These are phyloP conservation scores for Peromyscus californicus DNA, from an alignment of 2,113 vertebrate genomes.

Conservation along the genomic window DNA sequence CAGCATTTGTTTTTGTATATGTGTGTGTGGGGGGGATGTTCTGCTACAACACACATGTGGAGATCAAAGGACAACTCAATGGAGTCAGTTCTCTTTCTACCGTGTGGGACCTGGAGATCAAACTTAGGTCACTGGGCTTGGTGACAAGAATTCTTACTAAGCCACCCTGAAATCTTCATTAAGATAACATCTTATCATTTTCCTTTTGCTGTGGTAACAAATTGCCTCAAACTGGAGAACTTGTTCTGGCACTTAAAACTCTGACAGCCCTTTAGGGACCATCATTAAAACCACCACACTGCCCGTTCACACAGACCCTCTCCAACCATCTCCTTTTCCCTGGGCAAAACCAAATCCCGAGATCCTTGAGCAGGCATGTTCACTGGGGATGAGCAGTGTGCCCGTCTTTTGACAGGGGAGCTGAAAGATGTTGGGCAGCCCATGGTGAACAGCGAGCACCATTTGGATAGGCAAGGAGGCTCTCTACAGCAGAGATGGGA, in stretches of 20 bases:
- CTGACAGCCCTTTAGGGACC: fast-evolving
- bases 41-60: background rate
- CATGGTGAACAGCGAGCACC: background rate
- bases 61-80: background rate
- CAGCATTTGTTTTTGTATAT: background rate
- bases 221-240: background rate
- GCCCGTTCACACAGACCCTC: no score
- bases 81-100: background rate
- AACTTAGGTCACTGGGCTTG: background rate
- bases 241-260: background rate
- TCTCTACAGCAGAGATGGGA: background rate
- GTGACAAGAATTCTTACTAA: background rate
- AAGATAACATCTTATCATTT: background rate
- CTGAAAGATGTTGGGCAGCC: no score
- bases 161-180: background rate
- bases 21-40: no score
- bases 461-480: background rate
- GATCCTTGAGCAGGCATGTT: background rate
- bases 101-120: background rate
- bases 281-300: background rate
- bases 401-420: background rate
- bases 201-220: background rate
- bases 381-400: background rate
- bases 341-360: background rate
- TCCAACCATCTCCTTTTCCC: fast-evolving